Percentiles rank a stretch among this genome's conserved stretches.
Conservation (phyloP, 92 coral and sea anemone species). For the Galaxea fascicularis region DNA sequence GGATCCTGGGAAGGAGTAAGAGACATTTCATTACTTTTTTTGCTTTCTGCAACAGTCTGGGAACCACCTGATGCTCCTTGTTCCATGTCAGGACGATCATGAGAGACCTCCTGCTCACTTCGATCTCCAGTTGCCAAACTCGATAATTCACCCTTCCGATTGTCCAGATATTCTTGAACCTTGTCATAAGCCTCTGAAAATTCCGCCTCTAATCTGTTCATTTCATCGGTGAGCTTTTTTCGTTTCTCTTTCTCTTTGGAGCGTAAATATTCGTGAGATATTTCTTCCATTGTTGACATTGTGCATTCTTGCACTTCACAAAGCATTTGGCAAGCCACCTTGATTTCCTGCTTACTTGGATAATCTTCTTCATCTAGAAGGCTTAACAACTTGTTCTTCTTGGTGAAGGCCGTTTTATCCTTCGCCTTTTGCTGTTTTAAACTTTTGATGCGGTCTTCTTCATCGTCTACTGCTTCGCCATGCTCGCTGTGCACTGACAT, state of each 20-base stretch:
- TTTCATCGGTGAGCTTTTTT: conserved; percentile 40
- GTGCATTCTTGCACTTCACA: conserved; percentile 48
- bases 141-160: conserved; percentile 55
- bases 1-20: not conserved
- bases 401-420: too few species aligned
- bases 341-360: too few species aligned
- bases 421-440: too few species aligned
- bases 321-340: too few species aligned
- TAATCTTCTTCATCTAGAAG: too few species aligned
- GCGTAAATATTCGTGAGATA: conserved; percentile 48
- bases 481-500: too few species aligned
- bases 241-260: conserved; percentile 45
- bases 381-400: too few species aligned
- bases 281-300: conserved; percentile 41
- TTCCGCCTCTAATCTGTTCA: conserved; percentile 59
- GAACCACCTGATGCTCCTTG: not conserved
- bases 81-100: not conserved
- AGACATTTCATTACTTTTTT: not conserved
- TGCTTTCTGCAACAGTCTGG: not conserved
- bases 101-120: too few species aligned
- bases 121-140: conserved; percentile 41
- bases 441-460: too few species aligned
- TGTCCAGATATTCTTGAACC: conserved; percentile 63
- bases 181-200: conserved; percentile 55
- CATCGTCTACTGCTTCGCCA: too few species aligned